These are phyloP conservation scores for Nebria ingens DNA, from an alignment of 1,140 invertebrate species.

Conservation along the genomic window DNA sequence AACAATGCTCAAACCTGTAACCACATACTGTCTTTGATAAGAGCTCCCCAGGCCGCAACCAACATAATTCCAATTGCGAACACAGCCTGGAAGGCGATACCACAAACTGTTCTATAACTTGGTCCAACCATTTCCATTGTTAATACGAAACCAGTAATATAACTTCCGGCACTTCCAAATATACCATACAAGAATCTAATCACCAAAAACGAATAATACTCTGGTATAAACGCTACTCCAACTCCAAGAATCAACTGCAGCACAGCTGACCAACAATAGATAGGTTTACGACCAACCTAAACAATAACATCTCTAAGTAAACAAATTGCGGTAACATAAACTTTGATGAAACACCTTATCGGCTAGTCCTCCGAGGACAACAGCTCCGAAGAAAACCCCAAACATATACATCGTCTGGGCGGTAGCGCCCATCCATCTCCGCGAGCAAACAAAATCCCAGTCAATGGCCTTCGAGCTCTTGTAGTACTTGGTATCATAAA, in stretches of 20 bases:
- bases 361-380: constrained; percentile 72
- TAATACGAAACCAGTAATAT: constrained; percentile 74
- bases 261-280: constrained; percentile 64
- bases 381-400: constrained; percentile 77
- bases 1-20: constrained; percentile 45
- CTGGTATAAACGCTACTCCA: constrained; percentile 58
- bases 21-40: constrained; percentile 61
- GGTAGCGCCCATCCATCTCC: constrained; percentile 67
- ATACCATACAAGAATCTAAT: constrained; percentile 66
- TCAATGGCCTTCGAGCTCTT: constrained; percentile 60
- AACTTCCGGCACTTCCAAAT: constrained; percentile 72
- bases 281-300: constrained; percentile 47
- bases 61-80: constrained; percentile 77
- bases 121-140: constrained; percentile 81
- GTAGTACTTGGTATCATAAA: constrained; percentile 60
- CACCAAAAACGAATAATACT: constrained; percentile 60
- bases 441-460: constrained; percentile 78
- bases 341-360: too few species aligned
- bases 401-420: constrained; percentile 78
- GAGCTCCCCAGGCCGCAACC: constrained; percentile 67
- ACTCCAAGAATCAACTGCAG: constrained; percentile 62
- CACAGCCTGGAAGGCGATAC: constrained; percentile 65
- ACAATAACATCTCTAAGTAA: not conserved
- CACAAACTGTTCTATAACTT: constrained; percentile 68
- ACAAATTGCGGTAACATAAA: not conserved